Conservation (phyloP, 2,113 vertebrate species). For the Pheucticus melanocephalus region DNA sequence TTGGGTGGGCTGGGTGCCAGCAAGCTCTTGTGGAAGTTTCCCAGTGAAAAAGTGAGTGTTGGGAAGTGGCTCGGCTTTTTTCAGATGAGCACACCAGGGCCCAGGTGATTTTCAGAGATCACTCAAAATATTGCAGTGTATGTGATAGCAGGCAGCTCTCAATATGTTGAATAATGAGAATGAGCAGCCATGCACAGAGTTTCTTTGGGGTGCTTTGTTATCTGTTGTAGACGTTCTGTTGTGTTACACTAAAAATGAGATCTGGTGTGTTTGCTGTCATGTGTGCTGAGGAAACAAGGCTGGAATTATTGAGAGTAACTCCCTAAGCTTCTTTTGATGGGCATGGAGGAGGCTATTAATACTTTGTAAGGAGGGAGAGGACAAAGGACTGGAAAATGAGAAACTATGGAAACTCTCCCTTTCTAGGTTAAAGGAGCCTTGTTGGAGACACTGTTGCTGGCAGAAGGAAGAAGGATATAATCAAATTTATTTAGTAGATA, state of each 20-base stretch:
- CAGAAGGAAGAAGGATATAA: background rate
- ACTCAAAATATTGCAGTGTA: accelerated
- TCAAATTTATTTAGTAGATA: background rate
- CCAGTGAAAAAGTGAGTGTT: background rate
- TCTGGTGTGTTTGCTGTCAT: background rate
- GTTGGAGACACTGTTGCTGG: background rate
- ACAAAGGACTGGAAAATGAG: background rate
- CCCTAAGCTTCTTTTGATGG: background rate
- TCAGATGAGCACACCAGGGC: background rate
- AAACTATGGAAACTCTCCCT: background rate
- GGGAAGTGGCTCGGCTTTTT: background rate
- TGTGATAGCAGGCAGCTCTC: background rate
- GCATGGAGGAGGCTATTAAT: background rate
- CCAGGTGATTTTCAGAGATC: background rate
- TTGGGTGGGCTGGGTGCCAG: background rate
- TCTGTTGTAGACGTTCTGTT: background rate
- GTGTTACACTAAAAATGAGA: background rate
- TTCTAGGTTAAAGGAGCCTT: background rate
- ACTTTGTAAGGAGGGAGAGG: background rate
- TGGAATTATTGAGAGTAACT: background rate
- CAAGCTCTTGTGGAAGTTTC: background rate
- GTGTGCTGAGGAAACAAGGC: background rate
- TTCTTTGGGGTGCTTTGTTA: background rate
- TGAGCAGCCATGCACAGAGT: accelerated
- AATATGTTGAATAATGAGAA: accelerated